Base-by-base conservation (phyloP, 2,888 invertebrate species). In the Erebia palarica region DNA sequence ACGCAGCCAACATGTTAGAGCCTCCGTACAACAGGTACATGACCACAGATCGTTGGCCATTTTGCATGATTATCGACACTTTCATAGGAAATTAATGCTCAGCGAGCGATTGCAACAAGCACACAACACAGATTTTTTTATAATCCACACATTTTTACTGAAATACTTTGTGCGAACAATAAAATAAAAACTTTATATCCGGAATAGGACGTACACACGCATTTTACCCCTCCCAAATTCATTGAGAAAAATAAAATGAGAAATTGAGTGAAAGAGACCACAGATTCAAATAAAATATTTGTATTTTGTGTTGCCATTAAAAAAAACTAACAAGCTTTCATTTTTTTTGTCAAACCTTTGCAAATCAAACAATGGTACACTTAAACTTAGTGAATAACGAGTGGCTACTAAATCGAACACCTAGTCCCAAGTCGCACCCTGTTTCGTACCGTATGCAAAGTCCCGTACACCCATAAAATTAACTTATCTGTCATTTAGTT, bases 1-100 rank as follows among this genome's bases (percentile, higher is more conserved):
- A 80, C 97, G 96, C 88, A 97, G 94, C 95, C 97, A 96, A 94
- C 97, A 97, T 88, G 96, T 94, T 81, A 95, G 89, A 81, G 95
- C 92, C 85, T 93, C 93, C 79, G 93, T 87, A 91, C 93, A 94
- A 91, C 93, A 94, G 88, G 91, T 92, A 94, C 95, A 96, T 86
- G 95, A 95, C 95, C 95, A 95, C 90, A 94, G 90, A 94, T 94
- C 94, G 93, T 94, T 95, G 94, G 95, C 95, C 95, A 95, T 95
- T 94, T 95, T 95, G 93, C 93, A 92, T 93, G 92, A 91, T 92
- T 92, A 90, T 89, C 89, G 84, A 91, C 88, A 88, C 89, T 86
- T 86, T 82, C 85, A 86, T 77, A 87, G 83, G 82, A 83, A 77
- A 83, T 83, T 84, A 80, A 85, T 86, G 86, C 78, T 80, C 77